Percentiles rank a stretch among this genome's conserved stretches.
Evolutionary conservation across 92 coral and sea anemone species (phyloP).

Genomic region (Epizoanthus rinbou): DNA sequence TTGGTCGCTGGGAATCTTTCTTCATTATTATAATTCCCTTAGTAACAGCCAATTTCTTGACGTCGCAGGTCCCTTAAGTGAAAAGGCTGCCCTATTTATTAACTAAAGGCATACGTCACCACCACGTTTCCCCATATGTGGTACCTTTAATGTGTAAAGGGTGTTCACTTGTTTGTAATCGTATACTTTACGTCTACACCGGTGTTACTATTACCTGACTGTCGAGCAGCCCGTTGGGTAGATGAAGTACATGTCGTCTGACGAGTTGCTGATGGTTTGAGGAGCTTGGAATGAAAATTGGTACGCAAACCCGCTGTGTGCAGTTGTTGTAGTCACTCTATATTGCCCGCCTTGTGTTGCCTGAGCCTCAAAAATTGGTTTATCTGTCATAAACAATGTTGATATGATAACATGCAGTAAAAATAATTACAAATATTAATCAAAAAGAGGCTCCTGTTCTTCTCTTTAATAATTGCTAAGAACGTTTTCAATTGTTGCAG

Average conservation of each 20-base stretch:
- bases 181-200: not conserved
- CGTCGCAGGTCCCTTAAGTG: too few relatives aligned
- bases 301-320: constrained; percentile 10
- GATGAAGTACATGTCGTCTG: constrained; percentile 18
- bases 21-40: too few relatives aligned
- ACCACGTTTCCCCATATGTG: not conserved
- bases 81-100: too few relatives aligned
- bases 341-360: constrained; percentile 14
- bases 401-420: too few relatives aligned
- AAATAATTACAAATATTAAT: too few relatives aligned
- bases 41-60: too few relatives aligned
- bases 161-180: not conserved
- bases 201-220: not conserved
- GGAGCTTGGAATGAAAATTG: constrained; percentile 28
- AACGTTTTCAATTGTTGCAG: too few relatives aligned
- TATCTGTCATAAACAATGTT: too few relatives aligned
- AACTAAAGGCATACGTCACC: not conserved
- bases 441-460: too few relatives aligned
- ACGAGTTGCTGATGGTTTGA: constrained; percentile 19
- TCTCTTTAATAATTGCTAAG: too few relatives aligned
- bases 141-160: too few relatives aligned
- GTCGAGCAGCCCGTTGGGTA: not conserved
- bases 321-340: constrained; percentile 18
- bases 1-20: too few relatives aligned
- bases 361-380: constrained; percentile 21